Conservation (phyloP, 64 coral and sea anemone genomes). For the Montipora capricornis region DNA sequence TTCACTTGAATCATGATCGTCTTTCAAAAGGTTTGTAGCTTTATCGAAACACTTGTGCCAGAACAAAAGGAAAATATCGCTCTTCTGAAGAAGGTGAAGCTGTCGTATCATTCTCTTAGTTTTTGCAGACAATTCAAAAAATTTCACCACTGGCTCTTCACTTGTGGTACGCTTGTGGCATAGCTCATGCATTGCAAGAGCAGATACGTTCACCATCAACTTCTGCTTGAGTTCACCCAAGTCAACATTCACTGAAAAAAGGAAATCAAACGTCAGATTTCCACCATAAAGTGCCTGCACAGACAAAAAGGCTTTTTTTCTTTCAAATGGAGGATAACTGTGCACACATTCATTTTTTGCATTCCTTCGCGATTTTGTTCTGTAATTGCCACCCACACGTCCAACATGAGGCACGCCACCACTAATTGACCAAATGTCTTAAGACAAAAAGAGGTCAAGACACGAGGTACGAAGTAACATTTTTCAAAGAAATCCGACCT, state of each 20-base stretch:
- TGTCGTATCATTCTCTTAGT: constrained; percentile 32
- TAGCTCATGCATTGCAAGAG: background rate
- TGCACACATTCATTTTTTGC: no score
- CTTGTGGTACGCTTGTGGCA: background rate
- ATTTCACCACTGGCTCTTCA: constrained; percentile 12
- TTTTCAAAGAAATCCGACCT: no score
- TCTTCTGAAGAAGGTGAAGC: background rate
- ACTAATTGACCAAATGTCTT: no score
- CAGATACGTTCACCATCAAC: background rate
- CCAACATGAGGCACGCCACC: no score
- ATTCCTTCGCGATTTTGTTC: no score
- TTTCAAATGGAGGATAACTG: no score
- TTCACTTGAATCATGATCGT: background rate
- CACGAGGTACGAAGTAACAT: no score
- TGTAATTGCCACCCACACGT: no score
- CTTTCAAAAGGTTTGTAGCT: constrained; percentile 16
- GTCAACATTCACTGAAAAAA: constrained; percentile 27
- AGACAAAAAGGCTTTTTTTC: no score
- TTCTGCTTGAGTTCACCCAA: constrained; percentile 29
- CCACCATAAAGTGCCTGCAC: no score
- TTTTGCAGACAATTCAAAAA: constrained; percentile 37
- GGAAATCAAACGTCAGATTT: background rate
- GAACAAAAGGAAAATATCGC: constrained; percentile 43
- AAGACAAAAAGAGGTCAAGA: no score
- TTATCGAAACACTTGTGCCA: constrained; percentile 49